These are phyloP conservation scores for Protonibea diacanthus DNA, from an alignment of 2,797 vertebrate genomes.

Conservation along the genomic window DNA sequence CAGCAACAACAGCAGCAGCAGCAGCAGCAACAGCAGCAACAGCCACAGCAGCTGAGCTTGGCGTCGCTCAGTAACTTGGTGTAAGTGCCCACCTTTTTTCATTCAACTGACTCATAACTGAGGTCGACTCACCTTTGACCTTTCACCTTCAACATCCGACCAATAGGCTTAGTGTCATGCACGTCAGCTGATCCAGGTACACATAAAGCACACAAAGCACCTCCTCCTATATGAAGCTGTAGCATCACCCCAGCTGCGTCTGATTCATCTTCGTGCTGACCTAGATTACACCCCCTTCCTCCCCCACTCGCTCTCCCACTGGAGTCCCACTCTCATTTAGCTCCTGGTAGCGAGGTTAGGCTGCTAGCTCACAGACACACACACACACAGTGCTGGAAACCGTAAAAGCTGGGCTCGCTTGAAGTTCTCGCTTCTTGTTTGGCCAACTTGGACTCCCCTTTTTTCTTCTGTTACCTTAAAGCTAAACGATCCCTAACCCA, in stretches of 20 bases:
- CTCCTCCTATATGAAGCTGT: constrained; percentile 28
- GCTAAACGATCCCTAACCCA: not conserved
- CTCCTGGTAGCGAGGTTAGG: constrained; percentile 46
- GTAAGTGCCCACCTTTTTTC: constrained; percentile 81
- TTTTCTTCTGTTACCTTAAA: not conserved
- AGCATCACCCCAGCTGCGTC: constrained; percentile 60
- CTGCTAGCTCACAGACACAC: constrained; percentile 37
- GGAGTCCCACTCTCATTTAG: constrained; percentile 63
- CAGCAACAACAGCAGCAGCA: constrained; percentile 92
- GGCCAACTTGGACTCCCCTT: not conserved
- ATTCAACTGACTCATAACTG: not conserved
- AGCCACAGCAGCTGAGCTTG: constrained; percentile 86
- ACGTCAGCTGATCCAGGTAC: constrained; percentile 24
- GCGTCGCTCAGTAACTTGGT: constrained; percentile 94
- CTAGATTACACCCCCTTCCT: constrained; percentile 64
- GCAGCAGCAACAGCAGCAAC: constrained; percentile 78
- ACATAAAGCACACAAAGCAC: constrained; percentile 25
- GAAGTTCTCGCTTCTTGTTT: not conserved
- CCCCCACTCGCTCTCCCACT: constrained; percentile 43
- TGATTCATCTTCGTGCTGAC: constrained; percentile 78
- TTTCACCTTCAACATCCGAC: not conserved
- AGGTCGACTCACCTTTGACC: constrained; percentile 18
- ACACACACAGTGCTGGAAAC: constrained; percentile 17
- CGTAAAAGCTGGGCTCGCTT: constrained; percentile 6
- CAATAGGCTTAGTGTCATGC: not conserved